A percentile compares a stretch with the other conserved stretches of the same genome.
Conservation (phyloP, 1,140 invertebrate species). For the Macrocentrus cingulum region DNA sequence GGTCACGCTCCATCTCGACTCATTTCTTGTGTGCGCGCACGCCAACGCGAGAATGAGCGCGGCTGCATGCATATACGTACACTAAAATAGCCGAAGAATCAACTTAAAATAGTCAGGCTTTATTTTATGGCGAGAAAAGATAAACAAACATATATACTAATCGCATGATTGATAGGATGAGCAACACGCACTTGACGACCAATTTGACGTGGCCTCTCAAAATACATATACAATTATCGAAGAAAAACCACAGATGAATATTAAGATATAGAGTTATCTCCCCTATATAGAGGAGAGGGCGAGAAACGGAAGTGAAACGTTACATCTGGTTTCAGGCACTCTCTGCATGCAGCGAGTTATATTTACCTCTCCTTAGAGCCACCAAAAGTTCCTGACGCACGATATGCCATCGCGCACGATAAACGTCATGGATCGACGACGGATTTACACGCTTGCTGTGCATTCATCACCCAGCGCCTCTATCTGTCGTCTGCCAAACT, state of each 20-base stretch:
- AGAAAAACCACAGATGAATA: not conserved
- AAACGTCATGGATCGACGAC: constrained; percentile 39
- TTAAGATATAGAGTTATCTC: not conserved
- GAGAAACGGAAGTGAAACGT: constrained; percentile 47
- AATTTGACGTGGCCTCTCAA: constrained; percentile 15
- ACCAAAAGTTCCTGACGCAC: not conserved
- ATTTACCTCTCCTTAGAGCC: constrained; percentile 13
- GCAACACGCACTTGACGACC: not conserved
- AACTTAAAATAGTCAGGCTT: not conserved
- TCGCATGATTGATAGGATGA: constrained; percentile 17
- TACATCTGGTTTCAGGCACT: constrained; percentile 44
- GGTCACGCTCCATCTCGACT: constrained; percentile 2
- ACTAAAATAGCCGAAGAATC: not conserved
- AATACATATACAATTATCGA: constrained; percentile 12
- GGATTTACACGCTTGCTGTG: constrained; percentile 39
- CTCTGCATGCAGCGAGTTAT: constrained; percentile 8
- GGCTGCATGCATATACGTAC: not conserved
- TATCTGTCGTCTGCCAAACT: constrained; percentile 24
- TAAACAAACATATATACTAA: constrained; percentile 17
- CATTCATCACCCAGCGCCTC: constrained; percentile 25
- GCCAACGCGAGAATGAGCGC: not conserved
- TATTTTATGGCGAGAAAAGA: not conserved
- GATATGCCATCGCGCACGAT: constrained; percentile 30
- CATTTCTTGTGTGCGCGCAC: not conserved
- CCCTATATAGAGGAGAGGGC: too few relatives aligned